Conservation (phyloP, 2,113 vertebrate genomes). For the Catharus bicknelli region DNA sequence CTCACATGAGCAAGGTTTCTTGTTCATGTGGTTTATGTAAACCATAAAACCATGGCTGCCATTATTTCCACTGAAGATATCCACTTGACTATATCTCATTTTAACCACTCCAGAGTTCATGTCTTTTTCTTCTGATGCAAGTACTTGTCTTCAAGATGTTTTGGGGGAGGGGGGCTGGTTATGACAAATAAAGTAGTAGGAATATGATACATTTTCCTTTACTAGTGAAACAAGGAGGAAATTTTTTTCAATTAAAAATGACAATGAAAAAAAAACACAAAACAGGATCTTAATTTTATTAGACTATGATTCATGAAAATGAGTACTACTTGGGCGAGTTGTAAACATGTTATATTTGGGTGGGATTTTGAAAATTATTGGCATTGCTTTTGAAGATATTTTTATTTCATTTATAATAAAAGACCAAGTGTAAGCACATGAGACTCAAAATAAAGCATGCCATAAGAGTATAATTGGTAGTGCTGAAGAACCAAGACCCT, state of each 20-base stretch:
- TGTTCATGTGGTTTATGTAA: not conserved
- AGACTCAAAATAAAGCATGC: not conserved
- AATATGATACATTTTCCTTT: not conserved
- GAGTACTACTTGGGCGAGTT: not conserved
- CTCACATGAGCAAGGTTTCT: not conserved
- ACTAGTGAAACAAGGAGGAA: not conserved
- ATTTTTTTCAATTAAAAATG: not conserved
- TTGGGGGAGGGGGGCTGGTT: fast-evolving
- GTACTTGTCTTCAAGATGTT: not conserved
- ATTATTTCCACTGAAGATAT: not conserved
- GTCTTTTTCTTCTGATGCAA: not conserved
- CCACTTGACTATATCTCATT: not conserved
- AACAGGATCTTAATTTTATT: not conserved
- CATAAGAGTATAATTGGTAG: constrained; percentile 18
- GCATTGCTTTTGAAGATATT: not conserved
- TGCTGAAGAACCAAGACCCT: constrained; percentile 11
- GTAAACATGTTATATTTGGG: not conserved
- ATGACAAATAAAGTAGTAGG: not conserved
- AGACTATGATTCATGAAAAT: not conserved
- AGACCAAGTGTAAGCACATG: not conserved
- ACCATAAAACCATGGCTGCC: not conserved
- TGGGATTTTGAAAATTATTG: not conserved
- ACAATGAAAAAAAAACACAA: not conserved
- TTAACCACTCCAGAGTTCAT: not conserved
- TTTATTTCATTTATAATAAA: not conserved